Conservation (phyloP, 2,113 vertebrate species). For the Seriola aureovittata region DNA sequence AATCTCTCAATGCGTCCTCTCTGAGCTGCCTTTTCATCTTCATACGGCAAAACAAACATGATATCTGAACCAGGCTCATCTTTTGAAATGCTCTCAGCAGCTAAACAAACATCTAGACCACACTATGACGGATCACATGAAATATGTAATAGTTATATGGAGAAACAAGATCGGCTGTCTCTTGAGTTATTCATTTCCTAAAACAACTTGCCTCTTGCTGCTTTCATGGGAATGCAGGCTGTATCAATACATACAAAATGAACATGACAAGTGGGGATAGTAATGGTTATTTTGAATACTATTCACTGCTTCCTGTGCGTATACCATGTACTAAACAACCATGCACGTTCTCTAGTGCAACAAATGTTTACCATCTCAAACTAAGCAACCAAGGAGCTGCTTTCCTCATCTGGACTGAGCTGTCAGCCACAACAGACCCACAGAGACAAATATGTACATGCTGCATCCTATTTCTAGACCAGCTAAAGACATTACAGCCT, state of each 20-base stretch:
- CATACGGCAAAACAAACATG: conserved; percentile 49
- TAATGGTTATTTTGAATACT: background rate
- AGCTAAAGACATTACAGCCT: conserved; percentile 79
- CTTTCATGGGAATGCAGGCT: conserved; percentile 3
- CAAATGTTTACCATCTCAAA: conserved; percentile 8
- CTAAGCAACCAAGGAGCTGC: background rate
- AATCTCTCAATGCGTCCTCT: background rate
- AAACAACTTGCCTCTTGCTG: conserved; percentile 38
- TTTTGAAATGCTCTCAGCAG: conserved; percentile 34
- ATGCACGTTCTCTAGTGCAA: conserved; percentile 5
- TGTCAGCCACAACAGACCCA: conserved; percentile 64
- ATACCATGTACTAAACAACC: background rate
- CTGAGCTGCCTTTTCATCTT: conserved; percentile 18
- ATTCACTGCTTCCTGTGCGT: conserved; percentile 3
- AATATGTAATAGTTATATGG: conserved; percentile 61
- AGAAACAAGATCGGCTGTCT: conserved; percentile 55
- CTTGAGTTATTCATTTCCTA: conserved; percentile 50
- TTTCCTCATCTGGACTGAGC: conserved; percentile 47
- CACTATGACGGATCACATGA: conserved; percentile 59
- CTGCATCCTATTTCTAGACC: conserved; percentile 75
- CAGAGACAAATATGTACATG: conserved; percentile 60
- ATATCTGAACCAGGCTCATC: conserved; percentile 30
- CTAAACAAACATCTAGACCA: conserved; percentile 54
- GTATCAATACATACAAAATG: conserved; percentile 32
- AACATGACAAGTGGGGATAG: conserved; percentile 36